phyloP scores from a whole-genome alignment of 2,888 invertebrate genomes.

The Slavum lentiscoides region DNA sequence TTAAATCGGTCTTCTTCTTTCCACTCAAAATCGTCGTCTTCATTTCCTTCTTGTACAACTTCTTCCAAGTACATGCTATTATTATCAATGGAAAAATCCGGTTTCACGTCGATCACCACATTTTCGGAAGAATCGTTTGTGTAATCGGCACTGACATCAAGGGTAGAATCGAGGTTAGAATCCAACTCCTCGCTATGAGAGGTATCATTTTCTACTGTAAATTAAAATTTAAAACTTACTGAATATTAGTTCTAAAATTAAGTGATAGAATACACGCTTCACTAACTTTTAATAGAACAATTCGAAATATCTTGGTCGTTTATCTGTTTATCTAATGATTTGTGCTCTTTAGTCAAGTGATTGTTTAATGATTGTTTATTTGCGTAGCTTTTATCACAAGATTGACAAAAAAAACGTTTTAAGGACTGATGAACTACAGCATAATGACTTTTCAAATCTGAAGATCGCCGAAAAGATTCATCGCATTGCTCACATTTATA shows the following conservation, averaged over 20 bases:
- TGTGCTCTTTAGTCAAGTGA: slow-evolving; percentile 34
- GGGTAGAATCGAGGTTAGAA: slow-evolving; percentile 23
- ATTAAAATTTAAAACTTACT: background rate
- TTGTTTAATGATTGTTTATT: slow-evolving; percentile 43
- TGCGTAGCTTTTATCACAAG: slow-evolving; percentile 37
- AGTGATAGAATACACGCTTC: background rate
- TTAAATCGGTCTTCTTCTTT: slow-evolving; percentile 52
- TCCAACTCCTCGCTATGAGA: background rate
- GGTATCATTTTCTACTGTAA: slow-evolving; percentile 30
- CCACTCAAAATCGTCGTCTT: slow-evolving; percentile 55
- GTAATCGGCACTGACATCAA: slow-evolving; percentile 21
- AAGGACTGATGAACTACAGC: slow-evolving; percentile 1
- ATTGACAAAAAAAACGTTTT: slow-evolving; percentile 23
- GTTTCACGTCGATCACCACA: slow-evolving; percentile 35
- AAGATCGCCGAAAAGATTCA: slow-evolving; percentile 27
- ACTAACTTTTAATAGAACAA: slow-evolving; percentile 38
- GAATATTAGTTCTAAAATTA: background rate
- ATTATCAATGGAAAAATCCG: slow-evolving; percentile 38
- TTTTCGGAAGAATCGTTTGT: slow-evolving; percentile 26
- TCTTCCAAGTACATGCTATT: slow-evolving; percentile 42
- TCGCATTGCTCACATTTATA: slow-evolving; percentile 35
- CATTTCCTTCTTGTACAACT: slow-evolving; percentile 39
- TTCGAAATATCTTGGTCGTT: background rate
- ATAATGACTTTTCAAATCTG: slow-evolving; percentile 42
- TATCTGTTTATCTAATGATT: slow-evolving; percentile 7